Evolutionary conservation across 1,140 invertebrate genomes (phyloP).

Genomic region (Diachasma alloeum): DNA sequence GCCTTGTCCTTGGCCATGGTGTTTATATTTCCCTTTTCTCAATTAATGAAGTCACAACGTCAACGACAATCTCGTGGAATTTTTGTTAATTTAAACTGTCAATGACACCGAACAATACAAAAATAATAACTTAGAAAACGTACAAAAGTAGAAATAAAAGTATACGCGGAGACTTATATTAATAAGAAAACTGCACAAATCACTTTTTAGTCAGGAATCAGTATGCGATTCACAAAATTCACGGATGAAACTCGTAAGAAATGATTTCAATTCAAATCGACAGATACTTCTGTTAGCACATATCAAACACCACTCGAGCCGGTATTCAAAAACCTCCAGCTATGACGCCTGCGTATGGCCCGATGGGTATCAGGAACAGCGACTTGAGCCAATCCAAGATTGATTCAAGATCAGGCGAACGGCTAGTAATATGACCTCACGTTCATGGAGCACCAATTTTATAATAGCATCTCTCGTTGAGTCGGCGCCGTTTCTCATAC

Average conservation of each 20-base stretch:
- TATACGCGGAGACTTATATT: not conserved
- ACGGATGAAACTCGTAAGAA: not conserved
- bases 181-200: not conserved
- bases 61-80: not conserved
- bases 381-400: constrained; percentile 45
- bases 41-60: not conserved
- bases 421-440: constrained; percentile 54
- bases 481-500: constrained; percentile 19
- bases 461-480: constrained; percentile 52
- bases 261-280: not conserved
- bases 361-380: constrained; percentile 55
- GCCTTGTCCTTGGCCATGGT: constrained; percentile 47
- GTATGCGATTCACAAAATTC: not conserved
- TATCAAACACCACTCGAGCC: not conserved
- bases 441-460: constrained; percentile 61
- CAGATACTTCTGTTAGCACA: not conserved
- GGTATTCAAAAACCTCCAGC: not conserved
- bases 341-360: constrained; percentile 29
- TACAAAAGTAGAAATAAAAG: not conserved
- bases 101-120: not conserved
- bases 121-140: not conserved
- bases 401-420: constrained; percentile 51
- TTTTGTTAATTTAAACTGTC: not conserved
- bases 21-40: not conserved
- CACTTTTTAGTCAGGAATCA: not conserved